Percentiles rank a stretch among this genome's conserved stretches.
These are phyloP conservation scores for Lemur catta DNA, from an alignment of 2,797 vertebrate species.

Conservation along the genomic window DNA sequence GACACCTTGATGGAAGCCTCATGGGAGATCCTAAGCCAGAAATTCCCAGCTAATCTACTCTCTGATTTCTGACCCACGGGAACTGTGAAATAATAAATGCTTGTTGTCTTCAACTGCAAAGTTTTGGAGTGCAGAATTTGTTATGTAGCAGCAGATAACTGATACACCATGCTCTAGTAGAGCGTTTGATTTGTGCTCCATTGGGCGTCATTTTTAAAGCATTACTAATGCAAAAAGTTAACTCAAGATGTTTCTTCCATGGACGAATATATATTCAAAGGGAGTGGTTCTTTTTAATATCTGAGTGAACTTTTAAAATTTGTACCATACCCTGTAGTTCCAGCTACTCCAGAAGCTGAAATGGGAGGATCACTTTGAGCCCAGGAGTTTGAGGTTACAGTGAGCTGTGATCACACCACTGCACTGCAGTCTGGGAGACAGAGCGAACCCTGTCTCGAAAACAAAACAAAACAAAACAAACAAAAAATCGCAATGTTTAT, in stretches of 20 bases:
- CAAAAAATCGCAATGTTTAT: neutral
- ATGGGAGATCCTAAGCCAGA: neutral
- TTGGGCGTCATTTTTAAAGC: neutral
- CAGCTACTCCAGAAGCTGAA: neutral
- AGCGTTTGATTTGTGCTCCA: neutral
- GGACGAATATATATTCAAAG: neutral
- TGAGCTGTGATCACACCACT: neutral
- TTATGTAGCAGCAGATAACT: neutral
- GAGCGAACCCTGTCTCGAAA: neutral
- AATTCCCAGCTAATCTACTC: neutral
- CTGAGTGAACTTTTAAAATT: slow-evolving; percentile 1
- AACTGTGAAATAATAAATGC: neutral
- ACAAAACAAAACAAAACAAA: no score
- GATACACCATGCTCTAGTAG: neutral
- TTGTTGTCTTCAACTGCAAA: neutral
- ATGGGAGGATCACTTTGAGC: neutral
- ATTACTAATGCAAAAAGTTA: neutral
- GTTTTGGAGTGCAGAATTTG: neutral
- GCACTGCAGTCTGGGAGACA: neutral
- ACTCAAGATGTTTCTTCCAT: neutral
- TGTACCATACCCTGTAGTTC: neutral
- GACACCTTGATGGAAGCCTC: neutral
- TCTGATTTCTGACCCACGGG: neutral
- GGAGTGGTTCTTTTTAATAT: neutral
- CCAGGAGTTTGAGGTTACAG: neutral